Conservation (phyloP, 2,888 invertebrate species). For the Brachyopa scutellaris region DNA sequence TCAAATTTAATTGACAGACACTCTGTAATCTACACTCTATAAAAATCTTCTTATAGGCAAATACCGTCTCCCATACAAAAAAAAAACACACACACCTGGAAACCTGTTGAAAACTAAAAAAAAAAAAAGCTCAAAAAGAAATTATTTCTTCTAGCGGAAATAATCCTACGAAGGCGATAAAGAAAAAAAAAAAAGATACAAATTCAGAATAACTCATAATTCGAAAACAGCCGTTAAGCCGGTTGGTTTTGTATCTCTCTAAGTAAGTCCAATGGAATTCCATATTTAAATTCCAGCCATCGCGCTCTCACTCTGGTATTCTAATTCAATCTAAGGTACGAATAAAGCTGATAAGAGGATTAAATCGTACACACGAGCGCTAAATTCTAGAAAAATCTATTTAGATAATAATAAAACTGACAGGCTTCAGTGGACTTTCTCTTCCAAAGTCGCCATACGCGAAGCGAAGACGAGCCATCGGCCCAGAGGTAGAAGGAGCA, state of each 20-base stretch:
- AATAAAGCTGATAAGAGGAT: conserved; percentile 65
- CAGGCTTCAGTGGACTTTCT: conserved; percentile 56
- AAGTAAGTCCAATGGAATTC: conserved; percentile 4
- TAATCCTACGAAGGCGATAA: conserved; percentile 25
- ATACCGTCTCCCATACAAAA: background rate
- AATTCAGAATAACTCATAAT: conserved; percentile 23
- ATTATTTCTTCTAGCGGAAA: background rate
- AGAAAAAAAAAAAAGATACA: background rate
- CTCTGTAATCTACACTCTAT: too few species aligned
- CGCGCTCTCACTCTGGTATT: conserved; percentile 3
- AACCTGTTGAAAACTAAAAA: background rate
- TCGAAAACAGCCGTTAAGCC: conserved; percentile 25
- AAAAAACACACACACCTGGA: too few species aligned
- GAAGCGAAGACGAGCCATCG: background rate
- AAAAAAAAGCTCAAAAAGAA: background rate
- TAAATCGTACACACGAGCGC: conserved; percentile 24
- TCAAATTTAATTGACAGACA: too few species aligned
- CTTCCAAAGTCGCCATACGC: background rate
- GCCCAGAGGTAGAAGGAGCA: background rate
- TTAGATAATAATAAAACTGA: conserved; percentile 43
- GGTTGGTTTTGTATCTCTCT: conserved; percentile 17
- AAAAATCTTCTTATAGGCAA: too few species aligned
- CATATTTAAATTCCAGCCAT: conserved; percentile 7
- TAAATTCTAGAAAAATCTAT: conserved; percentile 60
- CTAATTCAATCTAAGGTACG: conserved; percentile 46